These are phyloP conservation scores for Hemiprocne comata DNA, from an alignment of 2,113 vertebrate genomes.

Conservation along the genomic window DNA sequence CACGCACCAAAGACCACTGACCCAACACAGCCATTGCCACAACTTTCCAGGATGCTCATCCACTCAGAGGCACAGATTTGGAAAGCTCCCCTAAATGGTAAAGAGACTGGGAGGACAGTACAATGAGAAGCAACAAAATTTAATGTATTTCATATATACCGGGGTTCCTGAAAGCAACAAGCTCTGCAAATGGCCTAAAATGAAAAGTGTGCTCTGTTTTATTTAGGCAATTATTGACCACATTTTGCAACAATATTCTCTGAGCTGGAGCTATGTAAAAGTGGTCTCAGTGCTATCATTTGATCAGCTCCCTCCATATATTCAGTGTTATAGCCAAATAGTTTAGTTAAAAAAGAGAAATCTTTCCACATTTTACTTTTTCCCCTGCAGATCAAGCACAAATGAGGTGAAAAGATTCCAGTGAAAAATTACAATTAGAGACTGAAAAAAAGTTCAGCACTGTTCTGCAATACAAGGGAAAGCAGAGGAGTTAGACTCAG, in stretches of 20 bases:
- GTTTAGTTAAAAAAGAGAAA: neutral
- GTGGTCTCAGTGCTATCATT: neutral
- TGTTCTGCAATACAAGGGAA: fast-evolving
- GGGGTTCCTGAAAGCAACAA: neutral
- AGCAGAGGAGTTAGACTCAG: neutral
- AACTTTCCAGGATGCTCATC: neutral
- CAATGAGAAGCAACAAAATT: neutral
- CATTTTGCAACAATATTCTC: neutral
- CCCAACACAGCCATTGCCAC: neutral
- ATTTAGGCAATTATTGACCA: neutral
- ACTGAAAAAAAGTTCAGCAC: neutral
- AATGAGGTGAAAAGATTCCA: neutral
- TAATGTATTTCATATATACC: neutral
- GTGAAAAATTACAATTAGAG: neutral
- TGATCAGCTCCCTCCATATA: neutral
- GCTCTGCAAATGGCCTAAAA: neutral
- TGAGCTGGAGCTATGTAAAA: neutral
- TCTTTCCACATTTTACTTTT: neutral
- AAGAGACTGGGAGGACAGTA: neutral
- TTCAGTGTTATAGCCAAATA: neutral
- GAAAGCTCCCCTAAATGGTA: neutral
- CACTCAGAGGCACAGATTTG: neutral
- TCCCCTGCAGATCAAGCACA: neutral
- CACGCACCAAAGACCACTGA: neutral
- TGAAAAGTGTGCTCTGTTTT: neutral